phyloP scores from a whole-genome alignment of 2,888 invertebrate genomes.

The Iselma pallidipennis region DNA sequence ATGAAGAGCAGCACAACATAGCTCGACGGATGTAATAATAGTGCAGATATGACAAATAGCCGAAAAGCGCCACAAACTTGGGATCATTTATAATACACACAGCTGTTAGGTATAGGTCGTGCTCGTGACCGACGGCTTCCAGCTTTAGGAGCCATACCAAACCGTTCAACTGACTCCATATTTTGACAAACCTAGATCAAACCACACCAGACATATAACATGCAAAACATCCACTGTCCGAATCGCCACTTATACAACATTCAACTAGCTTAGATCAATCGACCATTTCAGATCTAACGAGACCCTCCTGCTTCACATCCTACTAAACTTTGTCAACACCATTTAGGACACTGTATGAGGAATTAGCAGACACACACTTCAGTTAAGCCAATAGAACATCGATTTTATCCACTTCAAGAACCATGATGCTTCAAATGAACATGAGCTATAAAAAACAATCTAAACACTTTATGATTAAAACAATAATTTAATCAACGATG shows the following conservation, averaged over 20 bases:
- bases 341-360: not conserved
- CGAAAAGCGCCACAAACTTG: constrained; percentile 56
- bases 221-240: constrained; percentile 10
- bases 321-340: not conserved
- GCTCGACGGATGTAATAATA: constrained; percentile 54
- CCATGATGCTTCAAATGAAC: not conserved
- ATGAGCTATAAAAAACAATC: too few species aligned
- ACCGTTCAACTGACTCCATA: not conserved
- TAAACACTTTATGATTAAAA: too few species aligned
- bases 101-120: constrained; percentile 52
- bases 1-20: constrained; percentile 48
- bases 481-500: too few species aligned
- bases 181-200: constrained; percentile 13
- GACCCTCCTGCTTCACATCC: not conserved
- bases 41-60: constrained; percentile 58
- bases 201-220: constrained; percentile 18
- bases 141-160: constrained; percentile 11
- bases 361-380: not conserved
- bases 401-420: not conserved
- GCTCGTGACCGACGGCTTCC: constrained; percentile 47
- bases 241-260: not conserved
- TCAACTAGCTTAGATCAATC: not conserved
- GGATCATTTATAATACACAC: constrained; percentile 59
- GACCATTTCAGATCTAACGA: not conserved
- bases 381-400: not conserved